These are phyloP conservation scores for Crotophaga sulcirostris DNA, from an alignment of 2,113 vertebrate genomes.

Conservation along the genomic window DNA sequence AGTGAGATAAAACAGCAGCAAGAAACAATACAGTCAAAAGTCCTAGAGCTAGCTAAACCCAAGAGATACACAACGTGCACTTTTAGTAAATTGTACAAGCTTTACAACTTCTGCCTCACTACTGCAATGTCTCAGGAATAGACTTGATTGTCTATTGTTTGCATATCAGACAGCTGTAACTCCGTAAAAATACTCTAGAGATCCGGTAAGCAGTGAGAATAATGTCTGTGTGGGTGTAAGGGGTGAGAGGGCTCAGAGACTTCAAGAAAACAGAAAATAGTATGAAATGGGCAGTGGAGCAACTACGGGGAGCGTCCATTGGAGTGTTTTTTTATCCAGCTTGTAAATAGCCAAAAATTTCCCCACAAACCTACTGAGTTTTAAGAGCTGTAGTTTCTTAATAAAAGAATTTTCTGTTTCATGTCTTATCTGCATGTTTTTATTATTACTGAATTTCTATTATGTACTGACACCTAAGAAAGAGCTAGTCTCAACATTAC, in stretches of 20 bases:
- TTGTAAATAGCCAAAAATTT: not conserved
- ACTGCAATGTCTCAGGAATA: not conserved
- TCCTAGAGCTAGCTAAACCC: slow-evolving; percentile 5
- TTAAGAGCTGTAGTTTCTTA: not conserved
- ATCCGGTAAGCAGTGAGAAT: not conserved
- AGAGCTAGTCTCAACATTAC: fast-evolving
- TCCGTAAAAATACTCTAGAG: not conserved
- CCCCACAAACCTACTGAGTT: not conserved
- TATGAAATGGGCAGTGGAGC: not conserved
- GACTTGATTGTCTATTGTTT: not conserved
- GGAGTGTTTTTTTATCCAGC: not conserved
- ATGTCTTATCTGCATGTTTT: not conserved
- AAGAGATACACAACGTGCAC: not conserved
- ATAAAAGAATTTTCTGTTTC: not conserved
- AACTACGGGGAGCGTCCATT: not conserved
- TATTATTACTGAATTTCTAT: not conserved
- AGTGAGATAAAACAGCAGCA: not conserved
- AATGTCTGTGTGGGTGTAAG: not conserved
- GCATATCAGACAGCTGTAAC: slow-evolving; percentile 3
- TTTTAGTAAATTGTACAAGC: slow-evolving; percentile 27
- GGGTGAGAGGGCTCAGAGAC: slow-evolving; percentile 8
- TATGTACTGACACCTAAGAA: not conserved
- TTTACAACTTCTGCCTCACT: slow-evolving; percentile 35
- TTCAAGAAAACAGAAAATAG: not conserved
- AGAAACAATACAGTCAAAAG: not conserved